These are phyloP conservation scores for Drosophila ohnishii DNA, from an alignment of 1,140 invertebrate genomes.

Conservation along the genomic window DNA sequence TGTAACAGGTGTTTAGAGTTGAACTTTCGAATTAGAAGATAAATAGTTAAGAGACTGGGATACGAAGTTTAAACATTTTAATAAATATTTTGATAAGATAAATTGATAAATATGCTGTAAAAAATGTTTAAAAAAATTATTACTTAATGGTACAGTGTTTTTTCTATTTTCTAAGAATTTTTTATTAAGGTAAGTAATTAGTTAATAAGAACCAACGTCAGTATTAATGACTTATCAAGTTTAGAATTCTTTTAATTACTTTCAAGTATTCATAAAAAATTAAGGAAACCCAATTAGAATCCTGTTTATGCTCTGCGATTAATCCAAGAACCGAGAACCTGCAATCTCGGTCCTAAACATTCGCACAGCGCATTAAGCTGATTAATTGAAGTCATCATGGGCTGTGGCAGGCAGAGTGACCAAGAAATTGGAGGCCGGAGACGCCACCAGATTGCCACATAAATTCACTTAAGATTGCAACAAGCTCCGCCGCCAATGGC, in stretches of 20 bases:
- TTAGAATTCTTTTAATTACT: constrained; percentile 1
- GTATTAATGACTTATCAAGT: too few relatives aligned
- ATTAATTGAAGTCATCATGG: constrained; percentile 79
- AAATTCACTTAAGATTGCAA: constrained; percentile 79
- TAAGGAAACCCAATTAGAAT: constrained; percentile 25
- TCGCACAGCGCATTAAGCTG: constrained; percentile 61
- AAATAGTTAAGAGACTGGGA: neutral
- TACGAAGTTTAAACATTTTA: neutral
- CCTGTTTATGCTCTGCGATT: constrained; percentile 25
- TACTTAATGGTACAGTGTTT: neutral
- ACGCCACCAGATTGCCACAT: constrained; percentile 70
- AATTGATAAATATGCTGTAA: too few relatives aligned
- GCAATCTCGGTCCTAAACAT: constrained; percentile 67
- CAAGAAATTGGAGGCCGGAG: constrained; percentile 41
- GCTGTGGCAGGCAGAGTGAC: constrained; percentile 59
- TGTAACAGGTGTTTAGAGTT: constrained; percentile 4
- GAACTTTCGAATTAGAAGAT: neutral
- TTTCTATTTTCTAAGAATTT: neutral
- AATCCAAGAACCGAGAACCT: constrained; percentile 37
- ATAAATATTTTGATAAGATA: neutral
- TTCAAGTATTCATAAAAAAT: constrained; percentile 1
- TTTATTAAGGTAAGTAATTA: neutral
- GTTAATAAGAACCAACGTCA: neutral
- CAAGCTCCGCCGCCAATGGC: constrained; percentile 43
- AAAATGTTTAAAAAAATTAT: neutral